Base-by-base conservation (phyloP, 92 coral and sea anemone genomes). In the Porites divaricata region DNA sequence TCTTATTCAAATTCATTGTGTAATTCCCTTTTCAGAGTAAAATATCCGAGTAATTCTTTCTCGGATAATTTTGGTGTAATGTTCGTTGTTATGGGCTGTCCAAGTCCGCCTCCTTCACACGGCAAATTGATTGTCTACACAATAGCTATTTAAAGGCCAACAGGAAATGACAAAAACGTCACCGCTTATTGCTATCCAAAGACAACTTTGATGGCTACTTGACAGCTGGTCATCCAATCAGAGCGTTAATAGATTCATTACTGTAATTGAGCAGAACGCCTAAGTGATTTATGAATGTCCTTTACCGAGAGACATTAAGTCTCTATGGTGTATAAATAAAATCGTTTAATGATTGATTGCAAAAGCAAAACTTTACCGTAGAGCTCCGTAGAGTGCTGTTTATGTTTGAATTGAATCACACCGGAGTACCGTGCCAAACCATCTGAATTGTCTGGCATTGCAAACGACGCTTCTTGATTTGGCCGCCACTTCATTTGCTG, bases 241-340 rank as follows among this genome's bases (percentile, higher is more conserved):
- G 15, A 57, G 76, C 67, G 62, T 88, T 76, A 53, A 90, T 86
- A 79, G 65, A 67, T 87, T 91, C 93, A 92, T 94, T 94, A 94
- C 93, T 70, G 91, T 92, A 90, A 89, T 87, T 85, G 95, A 92
- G 86, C 75, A 89, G 91, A 86, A 88, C 92, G 89, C 94, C 92
- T 92, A 67, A 85, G 90, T 92, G 98, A 94, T 94, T 94, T 92
- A 92, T 92, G 79, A 85, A 81, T 92, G 93, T 87, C 93, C 98
- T 89, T 75, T 85, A 84, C 82, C 82, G 82, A 89, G 95, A 86
- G 98, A 72, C 98, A 76, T 81, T 76, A 82, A 78, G 98, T 92
- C 98, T 94, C 90, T 90, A 77, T 81, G 95, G 87, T 85, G 90
- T 91, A 87, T 88, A 89, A 89, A 92, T 94, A 94, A 92, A 94